A percentile compares a stretch with the other conserved stretches of the same genome.
Conservation (phyloP, 2,113 vertebrate genomes). For the Platysteira castanea region DNA sequence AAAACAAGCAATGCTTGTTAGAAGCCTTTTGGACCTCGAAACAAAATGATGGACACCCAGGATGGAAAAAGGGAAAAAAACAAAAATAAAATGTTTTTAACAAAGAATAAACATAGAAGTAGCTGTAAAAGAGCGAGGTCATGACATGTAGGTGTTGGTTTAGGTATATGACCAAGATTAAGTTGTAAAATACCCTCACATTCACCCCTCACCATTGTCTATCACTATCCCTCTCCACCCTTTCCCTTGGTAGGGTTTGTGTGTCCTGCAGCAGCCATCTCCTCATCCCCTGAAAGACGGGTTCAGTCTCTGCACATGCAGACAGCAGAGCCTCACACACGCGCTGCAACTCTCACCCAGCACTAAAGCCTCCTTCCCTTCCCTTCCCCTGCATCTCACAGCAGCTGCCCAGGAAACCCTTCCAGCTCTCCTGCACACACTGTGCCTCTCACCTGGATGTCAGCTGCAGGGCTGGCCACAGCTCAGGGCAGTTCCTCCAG, state of each 20-base stretch:
- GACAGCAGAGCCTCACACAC: neutral
- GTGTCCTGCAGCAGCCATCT: neutral
- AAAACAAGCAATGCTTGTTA: neutral
- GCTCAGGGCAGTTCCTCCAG: too few relatives aligned
- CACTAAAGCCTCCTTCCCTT: neutral
- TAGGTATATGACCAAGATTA: rapidly evolving
- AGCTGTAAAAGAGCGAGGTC: neutral
- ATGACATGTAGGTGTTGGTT: neutral
- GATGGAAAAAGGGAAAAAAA: neutral
- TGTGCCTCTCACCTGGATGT: too few relatives aligned
- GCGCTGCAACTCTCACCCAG: neutral
- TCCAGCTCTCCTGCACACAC: too few relatives aligned
- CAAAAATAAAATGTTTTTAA: neutral
- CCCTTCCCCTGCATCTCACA: too few relatives aligned
- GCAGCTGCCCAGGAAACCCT: too few relatives aligned
- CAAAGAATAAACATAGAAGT: neutral
- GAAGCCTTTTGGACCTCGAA: neutral
- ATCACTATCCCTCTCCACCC: neutral
- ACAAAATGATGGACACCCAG: neutral
- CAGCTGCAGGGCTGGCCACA: too few relatives aligned
- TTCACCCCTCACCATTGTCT: neutral
- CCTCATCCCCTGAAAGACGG: neutral
- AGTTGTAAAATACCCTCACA: neutral
- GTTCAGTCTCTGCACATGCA: neutral
- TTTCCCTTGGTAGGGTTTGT: neutral